These are phyloP conservation scores for Globicephala melas DNA, from an alignment of 2,113 vertebrate species.

Conservation along the genomic window DNA sequence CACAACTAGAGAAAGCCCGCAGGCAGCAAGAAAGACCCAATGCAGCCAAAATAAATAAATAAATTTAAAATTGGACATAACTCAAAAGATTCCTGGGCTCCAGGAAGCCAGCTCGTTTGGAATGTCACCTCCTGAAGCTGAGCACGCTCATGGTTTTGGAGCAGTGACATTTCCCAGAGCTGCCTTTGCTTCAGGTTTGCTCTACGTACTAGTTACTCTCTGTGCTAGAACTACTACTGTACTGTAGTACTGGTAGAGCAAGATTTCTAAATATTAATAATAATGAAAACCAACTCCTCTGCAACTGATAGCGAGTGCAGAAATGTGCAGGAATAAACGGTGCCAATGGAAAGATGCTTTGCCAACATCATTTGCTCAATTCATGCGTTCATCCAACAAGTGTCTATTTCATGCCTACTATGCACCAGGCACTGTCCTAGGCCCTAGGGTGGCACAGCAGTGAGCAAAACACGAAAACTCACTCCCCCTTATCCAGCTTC, in stretches of 20 bases:
- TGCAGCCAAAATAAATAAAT: no score
- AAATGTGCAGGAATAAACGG: slow-evolving; percentile 73
- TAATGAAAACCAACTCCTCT: slow-evolving; percentile 48
- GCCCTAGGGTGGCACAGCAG: background rate
- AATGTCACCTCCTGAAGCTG: slow-evolving; percentile 60
- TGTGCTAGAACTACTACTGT: background rate
- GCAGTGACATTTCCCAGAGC: slow-evolving; percentile 5
- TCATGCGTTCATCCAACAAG: background rate
- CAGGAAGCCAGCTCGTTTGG: slow-evolving; percentile 61
- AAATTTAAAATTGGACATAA: slow-evolving; percentile 59
- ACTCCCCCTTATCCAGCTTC: background rate
- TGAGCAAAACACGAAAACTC: background rate
- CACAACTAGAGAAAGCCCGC: no score
- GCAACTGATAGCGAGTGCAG: slow-evolving; percentile 57
- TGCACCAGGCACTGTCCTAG: background rate
- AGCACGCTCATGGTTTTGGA: slow-evolving; percentile 1
- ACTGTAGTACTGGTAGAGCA: slow-evolving; percentile 89
- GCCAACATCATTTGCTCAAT: background rate
- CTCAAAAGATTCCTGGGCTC: slow-evolving; percentile 61
- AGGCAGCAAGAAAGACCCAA: no score
- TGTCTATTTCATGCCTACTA: background rate
- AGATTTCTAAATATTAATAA: slow-evolving; percentile 86
- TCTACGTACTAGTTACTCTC: no score
- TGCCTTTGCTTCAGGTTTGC: background rate
- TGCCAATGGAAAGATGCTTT: background rate